These are phyloP conservation scores for Anagrus nilaparvatae DNA, from an alignment of 1,140 invertebrate species.

Conservation along the genomic window DNA sequence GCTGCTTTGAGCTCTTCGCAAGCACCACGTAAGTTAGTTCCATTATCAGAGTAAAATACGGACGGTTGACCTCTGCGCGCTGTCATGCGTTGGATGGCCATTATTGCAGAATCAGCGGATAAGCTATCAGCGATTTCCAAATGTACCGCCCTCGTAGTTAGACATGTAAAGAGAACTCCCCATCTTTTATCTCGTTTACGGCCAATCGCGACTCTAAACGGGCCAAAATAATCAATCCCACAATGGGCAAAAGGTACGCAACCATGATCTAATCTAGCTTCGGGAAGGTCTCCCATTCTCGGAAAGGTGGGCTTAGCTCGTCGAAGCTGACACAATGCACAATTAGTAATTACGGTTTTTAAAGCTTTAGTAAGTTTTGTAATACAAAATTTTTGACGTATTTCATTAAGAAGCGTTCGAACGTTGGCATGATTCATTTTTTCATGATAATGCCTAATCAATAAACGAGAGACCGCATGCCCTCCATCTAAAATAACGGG, in stretches of 20 bases:
- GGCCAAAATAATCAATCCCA: slow-evolving; percentile 25
- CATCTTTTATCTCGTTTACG: slow-evolving; percentile 24
- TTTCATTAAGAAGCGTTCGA: slow-evolving; percentile 15
- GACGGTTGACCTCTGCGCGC: slow-evolving; percentile 11
- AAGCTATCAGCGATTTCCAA: slow-evolving; percentile 18
- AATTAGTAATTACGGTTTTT: neutral
- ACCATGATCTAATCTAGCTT: slow-evolving; percentile 15
- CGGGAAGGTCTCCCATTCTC: slow-evolving; percentile 18
- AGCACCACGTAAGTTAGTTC: slow-evolving; percentile 26
- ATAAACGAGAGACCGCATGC: neutral
- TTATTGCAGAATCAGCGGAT: slow-evolving; percentile 18
- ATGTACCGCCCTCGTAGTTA: slow-evolving; percentile 19
- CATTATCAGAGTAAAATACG: slow-evolving; percentile 21
- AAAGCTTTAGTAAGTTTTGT: slow-evolving; percentile 10
- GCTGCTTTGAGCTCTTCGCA: slow-evolving; percentile 17
- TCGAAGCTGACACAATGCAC: neutral
- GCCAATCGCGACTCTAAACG: slow-evolving; percentile 18
- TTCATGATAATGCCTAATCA: slow-evolving; percentile 13
- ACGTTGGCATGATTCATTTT: slow-evolving; percentile 9
- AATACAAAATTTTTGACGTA: slow-evolving; percentile 18
- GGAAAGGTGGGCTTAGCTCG: neutral
- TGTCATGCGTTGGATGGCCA: slow-evolving; percentile 20
- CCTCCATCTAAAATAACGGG: neutral
- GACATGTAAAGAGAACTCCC: slow-evolving; percentile 24
- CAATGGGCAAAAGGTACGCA: slow-evolving; percentile 18